These are phyloP conservation scores for Luehdorfia chinensis DNA, from an alignment of 1,140 invertebrate genomes.

Conservation along the genomic window DNA sequence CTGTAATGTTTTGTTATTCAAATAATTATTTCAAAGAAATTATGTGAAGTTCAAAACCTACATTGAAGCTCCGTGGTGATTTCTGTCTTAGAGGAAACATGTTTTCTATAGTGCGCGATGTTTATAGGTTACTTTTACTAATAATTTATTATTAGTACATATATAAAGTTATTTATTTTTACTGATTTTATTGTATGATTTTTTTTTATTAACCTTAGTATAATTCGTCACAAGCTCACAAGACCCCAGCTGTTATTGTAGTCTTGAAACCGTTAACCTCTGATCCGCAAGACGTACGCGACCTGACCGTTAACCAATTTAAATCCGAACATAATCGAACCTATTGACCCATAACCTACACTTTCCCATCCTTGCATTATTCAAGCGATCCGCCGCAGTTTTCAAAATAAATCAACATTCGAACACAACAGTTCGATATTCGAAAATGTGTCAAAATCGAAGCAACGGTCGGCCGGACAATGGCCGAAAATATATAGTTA, in stretches of 20 bases:
- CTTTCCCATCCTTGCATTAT: conserved; percentile 46
- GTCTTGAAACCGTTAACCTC: conserved; percentile 52
- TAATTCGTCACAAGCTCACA: too few species aligned
- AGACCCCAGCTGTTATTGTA: neutral
- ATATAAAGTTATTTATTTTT: too few species aligned
- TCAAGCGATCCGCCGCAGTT: conserved; percentile 37
- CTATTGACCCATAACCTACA: conserved; percentile 66
- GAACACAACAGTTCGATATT: conserved; percentile 58
- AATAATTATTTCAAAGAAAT: too few species aligned
- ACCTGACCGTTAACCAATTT: conserved; percentile 59
- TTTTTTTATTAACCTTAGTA: too few species aligned
- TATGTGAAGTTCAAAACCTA: too few species aligned
- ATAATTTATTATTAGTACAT: too few species aligned
- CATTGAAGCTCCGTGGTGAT: too few species aligned
- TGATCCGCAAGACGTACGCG: conserved; percentile 51
- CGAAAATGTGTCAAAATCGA: conserved; percentile 65
- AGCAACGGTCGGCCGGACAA: conserved; percentile 54
- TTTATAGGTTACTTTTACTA: too few species aligned
- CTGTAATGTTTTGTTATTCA: too few species aligned
- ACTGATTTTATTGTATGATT: too few species aligned
- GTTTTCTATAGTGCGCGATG: too few species aligned
- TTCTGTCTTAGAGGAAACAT: too few species aligned
- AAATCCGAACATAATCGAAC: conserved; percentile 44
- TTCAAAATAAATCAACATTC: conserved; percentile 69
- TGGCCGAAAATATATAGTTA: conserved; percentile 40